These are phyloP conservation scores for Sinonovacula constricta DNA, from an alignment of 1,140 invertebrate genomes.

Conservation along the genomic window DNA sequence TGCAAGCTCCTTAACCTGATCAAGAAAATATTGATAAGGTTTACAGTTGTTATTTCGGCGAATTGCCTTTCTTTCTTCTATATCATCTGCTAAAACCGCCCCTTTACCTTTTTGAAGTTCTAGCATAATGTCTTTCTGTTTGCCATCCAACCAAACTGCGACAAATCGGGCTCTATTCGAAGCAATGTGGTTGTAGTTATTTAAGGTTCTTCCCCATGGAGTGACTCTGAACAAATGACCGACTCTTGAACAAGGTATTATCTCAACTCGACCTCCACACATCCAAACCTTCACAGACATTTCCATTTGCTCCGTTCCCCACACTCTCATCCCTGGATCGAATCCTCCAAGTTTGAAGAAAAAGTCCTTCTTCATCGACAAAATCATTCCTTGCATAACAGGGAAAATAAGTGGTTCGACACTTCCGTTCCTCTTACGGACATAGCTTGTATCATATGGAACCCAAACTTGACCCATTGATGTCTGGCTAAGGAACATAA, in stretches of 20 bases:
- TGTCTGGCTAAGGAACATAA: slow-evolving; percentile 32
- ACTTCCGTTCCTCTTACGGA: slow-evolving; percentile 13
- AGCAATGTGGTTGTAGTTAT: background rate
- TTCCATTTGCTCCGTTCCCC: slow-evolving; percentile 99
- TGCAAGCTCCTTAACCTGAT: slow-evolving; percentile 3
- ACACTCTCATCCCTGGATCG: slow-evolving; percentile 83
- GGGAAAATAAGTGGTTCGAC: slow-evolving; percentile 16
- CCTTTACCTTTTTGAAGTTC: background rate
- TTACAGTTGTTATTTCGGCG: slow-evolving; percentile 25
- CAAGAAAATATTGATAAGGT: slow-evolving; percentile 29
- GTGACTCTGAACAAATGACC: slow-evolving; percentile 83
- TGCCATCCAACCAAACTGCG: slow-evolving; percentile 24
- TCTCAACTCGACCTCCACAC: slow-evolving; percentile 96
- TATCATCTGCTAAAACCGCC: slow-evolving; percentile 1
- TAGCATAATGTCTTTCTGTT: background rate
- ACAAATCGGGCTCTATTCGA: slow-evolving; percentile 18
- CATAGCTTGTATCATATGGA: slow-evolving; percentile 1
- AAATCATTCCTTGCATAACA: slow-evolving; percentile 36
- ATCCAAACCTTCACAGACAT: slow-evolving; percentile 99
- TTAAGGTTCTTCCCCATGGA: slow-evolving; percentile 6
- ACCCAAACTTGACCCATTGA: slow-evolving; percentile 21
- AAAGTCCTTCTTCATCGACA: slow-evolving; percentile 53
- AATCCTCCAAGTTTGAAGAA: slow-evolving; percentile 89
- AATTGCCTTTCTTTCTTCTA: slow-evolving; percentile 14
- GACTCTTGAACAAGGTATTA: slow-evolving; percentile 96